Evolutionary conservation across 1,140 invertebrate genomes (phyloP).

Genomic region (Scylla paramamosain): DNA sequence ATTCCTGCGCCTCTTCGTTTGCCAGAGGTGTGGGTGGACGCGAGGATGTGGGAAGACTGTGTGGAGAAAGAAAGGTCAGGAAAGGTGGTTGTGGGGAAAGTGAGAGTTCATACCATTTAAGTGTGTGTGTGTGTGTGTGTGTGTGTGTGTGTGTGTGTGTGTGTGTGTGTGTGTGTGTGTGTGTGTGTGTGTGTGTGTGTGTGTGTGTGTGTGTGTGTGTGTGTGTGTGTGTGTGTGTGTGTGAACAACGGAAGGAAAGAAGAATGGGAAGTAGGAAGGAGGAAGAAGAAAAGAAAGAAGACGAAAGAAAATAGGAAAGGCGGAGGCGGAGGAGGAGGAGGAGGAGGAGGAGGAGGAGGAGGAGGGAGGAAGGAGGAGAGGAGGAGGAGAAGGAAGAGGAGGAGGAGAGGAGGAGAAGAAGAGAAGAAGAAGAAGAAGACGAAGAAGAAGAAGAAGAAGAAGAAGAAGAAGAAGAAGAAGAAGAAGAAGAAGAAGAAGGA

Average conservation of each 20-base stretch:
- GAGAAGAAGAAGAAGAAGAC: no score
- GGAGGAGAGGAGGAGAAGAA: no score
- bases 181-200: background rate
- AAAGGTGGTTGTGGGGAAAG: background rate
- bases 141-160: constrained; percentile 13
- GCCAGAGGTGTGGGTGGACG: no score
- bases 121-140: constrained; percentile 16
- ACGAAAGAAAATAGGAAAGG: background rate
- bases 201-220: background rate
- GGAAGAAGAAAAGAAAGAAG: no score
- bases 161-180: constrained; percentile 1
- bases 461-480: no score
- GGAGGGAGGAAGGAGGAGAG: no score
- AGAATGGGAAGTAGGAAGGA: background rate
- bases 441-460: no score
- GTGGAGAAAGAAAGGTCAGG: background rate
- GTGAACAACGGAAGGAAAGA: background rate
- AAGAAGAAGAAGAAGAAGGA: no score
- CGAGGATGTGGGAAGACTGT: background rate
- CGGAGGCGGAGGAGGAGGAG: background rate
- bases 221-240: background rate
- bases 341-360: background rate
- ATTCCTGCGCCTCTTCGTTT: no score
- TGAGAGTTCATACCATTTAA: background rate
- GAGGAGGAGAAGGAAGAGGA: no score